These are phyloP conservation scores for Sarcophaga caerulescens DNA, from an alignment of 2,888 invertebrate species.

Conservation along the genomic window DNA sequence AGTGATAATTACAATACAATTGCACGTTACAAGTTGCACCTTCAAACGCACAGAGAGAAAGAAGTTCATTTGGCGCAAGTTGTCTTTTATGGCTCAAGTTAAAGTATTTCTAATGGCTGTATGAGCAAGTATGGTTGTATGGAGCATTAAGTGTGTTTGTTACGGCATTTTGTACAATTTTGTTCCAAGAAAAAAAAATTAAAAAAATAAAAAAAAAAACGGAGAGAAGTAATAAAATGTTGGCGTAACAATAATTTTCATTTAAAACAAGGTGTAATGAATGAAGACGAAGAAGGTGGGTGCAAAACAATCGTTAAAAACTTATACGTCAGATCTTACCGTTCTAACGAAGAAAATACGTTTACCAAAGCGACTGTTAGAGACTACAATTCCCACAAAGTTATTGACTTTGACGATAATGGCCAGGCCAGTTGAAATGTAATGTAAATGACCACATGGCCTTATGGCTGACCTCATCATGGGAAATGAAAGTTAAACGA, in stretches of 20 bases:
- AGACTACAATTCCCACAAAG: slow-evolving; percentile 40
- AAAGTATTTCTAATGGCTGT: slow-evolving; percentile 38
- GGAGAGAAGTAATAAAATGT: slow-evolving; percentile 74
- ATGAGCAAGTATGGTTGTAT: background rate
- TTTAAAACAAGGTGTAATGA: slow-evolving; percentile 77
- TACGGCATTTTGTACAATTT: slow-evolving; percentile 78
- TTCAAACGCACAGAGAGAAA: slow-evolving; percentile 19
- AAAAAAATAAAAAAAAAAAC: no score
- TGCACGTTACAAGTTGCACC: slow-evolving; percentile 43
- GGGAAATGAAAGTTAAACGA: slow-evolving; percentile 56
- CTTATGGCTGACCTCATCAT: slow-evolving; percentile 46
- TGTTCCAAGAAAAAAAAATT: slow-evolving; percentile 75
- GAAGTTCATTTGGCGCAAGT: slow-evolving; percentile 42
- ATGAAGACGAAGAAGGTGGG: slow-evolving; percentile 70
- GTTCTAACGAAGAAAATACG: background rate
- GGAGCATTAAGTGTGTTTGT: background rate
- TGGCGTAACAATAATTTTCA: slow-evolving; percentile 74
- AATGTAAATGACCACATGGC: slow-evolving; percentile 38
- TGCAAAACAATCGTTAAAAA: background rate
- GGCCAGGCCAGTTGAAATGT: background rate
- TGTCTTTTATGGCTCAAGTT: slow-evolving; percentile 52
- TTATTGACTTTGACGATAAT: slow-evolving; percentile 9
- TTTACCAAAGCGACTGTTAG: background rate
- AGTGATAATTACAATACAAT: slow-evolving; percentile 58
- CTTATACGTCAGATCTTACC: background rate